Percentiles rank a stretch among this genome's conserved stretches.
Conservation (phyloP, 2,888 invertebrate genomes). For the Heliconius ethilla region DNA sequence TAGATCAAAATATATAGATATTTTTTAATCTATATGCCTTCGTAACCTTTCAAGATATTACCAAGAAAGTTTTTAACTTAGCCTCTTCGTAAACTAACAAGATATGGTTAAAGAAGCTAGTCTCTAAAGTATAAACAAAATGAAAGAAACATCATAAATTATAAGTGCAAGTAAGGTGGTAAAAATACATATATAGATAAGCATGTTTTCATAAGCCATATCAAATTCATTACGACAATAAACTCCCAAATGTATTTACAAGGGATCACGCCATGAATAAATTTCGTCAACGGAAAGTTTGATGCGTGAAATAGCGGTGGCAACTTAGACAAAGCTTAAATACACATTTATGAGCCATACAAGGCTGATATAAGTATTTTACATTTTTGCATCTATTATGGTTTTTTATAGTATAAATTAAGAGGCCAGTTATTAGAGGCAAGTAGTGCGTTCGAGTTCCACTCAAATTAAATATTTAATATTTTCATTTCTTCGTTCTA, state of each 20-base stretch:
- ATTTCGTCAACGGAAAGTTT: constrained; percentile 77
- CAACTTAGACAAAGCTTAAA: constrained; percentile 69
- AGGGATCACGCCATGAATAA: constrained; percentile 81
- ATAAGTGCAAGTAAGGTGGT: constrained; percentile 37
- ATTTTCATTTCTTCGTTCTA: background rate
- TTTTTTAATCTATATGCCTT: background rate
- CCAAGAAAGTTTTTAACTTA: no score
- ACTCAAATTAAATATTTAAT: background rate
- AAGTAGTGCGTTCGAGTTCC: no score
- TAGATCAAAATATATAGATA: no score
- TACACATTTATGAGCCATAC: constrained; percentile 43
- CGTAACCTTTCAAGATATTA: background rate
- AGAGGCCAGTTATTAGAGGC: no score
- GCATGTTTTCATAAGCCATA: constrained; percentile 74
- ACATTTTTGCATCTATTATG: constrained; percentile 7
- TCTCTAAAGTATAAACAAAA: constrained; percentile 7
- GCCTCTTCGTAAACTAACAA: background rate
- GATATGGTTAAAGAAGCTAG: no score
- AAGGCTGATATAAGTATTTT: constrained; percentile 20
- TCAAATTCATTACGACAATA: constrained; percentile 81
- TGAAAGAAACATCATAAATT: constrained; percentile 18
- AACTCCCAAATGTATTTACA: constrained; percentile 80
- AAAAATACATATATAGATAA: constrained; percentile 60
- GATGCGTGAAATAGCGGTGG: constrained; percentile 74
- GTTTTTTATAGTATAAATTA: background rate